Percentiles rank a stretch among this genome's conserved stretches.
Evolutionary conservation across 2,888 invertebrate species (phyloP).

Genomic region (Calameuta pallipes): DNA sequence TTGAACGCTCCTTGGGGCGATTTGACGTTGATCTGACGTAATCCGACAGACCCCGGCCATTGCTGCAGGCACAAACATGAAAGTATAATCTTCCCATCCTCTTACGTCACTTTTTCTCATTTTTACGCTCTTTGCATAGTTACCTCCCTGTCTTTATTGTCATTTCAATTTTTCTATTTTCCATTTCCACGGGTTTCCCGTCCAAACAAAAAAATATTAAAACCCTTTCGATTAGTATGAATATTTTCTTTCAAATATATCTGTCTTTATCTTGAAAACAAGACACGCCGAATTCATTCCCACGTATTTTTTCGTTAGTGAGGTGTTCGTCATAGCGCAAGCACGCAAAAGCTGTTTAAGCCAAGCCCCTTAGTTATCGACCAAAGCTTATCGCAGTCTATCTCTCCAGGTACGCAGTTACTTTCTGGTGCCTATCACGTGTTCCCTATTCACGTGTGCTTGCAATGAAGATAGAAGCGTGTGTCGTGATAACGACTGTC

Average conservation of each 20-base stretch:
- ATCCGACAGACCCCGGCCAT: slow-evolving; percentile 16
- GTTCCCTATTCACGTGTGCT: neutral
- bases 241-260: neutral
- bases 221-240: no score
- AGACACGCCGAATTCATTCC: neutral
- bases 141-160: neutral
- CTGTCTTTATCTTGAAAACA: neutral
- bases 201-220: neutral
- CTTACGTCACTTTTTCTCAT: neutral
- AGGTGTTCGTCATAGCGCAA: neutral
- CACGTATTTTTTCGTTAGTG: slow-evolving; percentile 4
- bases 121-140: neutral
- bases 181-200: neutral
- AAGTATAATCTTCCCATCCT: neutral
- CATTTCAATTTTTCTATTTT: neutral
- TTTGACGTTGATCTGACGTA: slow-evolving; percentile 26
- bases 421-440: neutral
- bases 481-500: neutral
- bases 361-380: slow-evolving; percentile 39
- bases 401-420: slow-evolving; percentile 24
- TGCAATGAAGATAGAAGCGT: neutral
- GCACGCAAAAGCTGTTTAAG: slow-evolving; percentile 22
- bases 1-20: neutral
- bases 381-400: slow-evolving; percentile 36
- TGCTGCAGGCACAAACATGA: neutral